Evolutionary conservation across 2,888 invertebrate genomes (phyloP).

Genomic region (Acrobasis repandana): DNA sequence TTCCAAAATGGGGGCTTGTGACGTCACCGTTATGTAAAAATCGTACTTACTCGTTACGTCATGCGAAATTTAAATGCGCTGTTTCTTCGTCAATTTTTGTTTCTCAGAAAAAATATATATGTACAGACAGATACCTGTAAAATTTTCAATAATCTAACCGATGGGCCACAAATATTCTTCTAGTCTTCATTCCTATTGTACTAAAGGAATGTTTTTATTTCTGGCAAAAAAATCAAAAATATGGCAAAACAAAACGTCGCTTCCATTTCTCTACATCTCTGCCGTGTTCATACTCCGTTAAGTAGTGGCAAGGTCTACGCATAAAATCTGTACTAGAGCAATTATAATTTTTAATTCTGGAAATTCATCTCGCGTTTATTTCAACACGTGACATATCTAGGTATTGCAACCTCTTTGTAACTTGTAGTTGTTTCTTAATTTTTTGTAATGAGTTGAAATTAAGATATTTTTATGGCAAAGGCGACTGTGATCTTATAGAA

Average conservation of each 20-base stretch:
- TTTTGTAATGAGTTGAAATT: slow-evolving; percentile 7
- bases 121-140: too few relatives aligned
- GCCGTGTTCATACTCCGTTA: slow-evolving; percentile 56
- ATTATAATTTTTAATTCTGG: slow-evolving; percentile 47
- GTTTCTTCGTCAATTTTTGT: too few relatives aligned
- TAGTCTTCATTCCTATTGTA: too few relatives aligned
- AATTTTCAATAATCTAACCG: too few relatives aligned
- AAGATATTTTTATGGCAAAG: not conserved
- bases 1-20: too few relatives aligned
- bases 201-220: too few relatives aligned
- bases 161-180: too few relatives aligned
- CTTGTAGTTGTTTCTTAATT: slow-evolving; percentile 19
- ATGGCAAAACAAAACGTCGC: slow-evolving; percentile 15
- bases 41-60: too few relatives aligned
- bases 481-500: not conserved
- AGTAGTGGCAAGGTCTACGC: slow-evolving; percentile 66
- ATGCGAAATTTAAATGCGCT: too few relatives aligned
- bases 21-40: too few relatives aligned
- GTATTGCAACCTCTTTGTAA: not conserved
- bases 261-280: slow-evolving; percentile 33
- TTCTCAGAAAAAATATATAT: too few relatives aligned
- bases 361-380: slow-evolving; percentile 57
- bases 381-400: slow-evolving; percentile 42
- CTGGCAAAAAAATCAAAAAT: not conserved
- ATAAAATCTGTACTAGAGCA: slow-evolving; percentile 36